phyloP scores from a whole-genome alignment of 1,140 invertebrate species.

The Drosophila teissieri region DNA sequence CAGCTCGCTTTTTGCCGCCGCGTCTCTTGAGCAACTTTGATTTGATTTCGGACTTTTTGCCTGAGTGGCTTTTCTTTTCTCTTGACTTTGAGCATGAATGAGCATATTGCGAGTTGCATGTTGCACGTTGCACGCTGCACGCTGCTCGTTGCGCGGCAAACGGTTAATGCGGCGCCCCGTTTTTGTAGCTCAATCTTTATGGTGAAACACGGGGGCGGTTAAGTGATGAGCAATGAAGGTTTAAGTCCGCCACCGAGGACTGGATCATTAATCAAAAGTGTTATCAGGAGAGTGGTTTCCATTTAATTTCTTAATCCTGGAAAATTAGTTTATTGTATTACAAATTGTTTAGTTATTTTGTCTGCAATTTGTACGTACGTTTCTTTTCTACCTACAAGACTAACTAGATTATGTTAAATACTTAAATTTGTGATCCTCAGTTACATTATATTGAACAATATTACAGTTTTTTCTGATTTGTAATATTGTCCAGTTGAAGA shows the following conservation, averaged over 20 bases:
- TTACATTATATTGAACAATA: too few relatives aligned
- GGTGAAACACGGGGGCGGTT: conserved; percentile 38
- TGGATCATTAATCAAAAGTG: conserved; percentile 16
- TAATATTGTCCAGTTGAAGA: too few relatives aligned
- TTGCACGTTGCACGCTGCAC: conserved; percentile 17
- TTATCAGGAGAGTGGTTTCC: not conserved
- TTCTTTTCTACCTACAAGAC: too few relatives aligned
- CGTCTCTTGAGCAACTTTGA: conserved; percentile 76
- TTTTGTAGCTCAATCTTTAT: conserved; percentile 48
- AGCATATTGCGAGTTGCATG: conserved; percentile 42
- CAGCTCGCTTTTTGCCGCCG: conserved; percentile 32
- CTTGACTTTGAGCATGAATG: conserved; percentile 71
- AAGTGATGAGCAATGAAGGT: conserved; percentile 54
- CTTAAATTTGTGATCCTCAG: too few relatives aligned
- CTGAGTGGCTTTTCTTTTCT: conserved; percentile 65
- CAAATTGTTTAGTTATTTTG: too few relatives aligned
- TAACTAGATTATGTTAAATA: too few relatives aligned
- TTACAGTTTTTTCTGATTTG: too few relatives aligned
- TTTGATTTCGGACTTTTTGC: conserved; percentile 72
- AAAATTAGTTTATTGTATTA: not conserved
- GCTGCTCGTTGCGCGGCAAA: conserved; percentile 1
- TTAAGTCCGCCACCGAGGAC: conserved; percentile 15
- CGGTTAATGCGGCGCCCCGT: conserved; percentile 12
- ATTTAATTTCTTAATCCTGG: not conserved
- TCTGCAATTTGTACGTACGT: too few relatives aligned